A percentile compares a stretch with the other conserved stretches of the same genome.
phyloP scores from a whole-genome alignment of 2,797 vertebrate species.

The Percopsis omiscomaycus region DNA sequence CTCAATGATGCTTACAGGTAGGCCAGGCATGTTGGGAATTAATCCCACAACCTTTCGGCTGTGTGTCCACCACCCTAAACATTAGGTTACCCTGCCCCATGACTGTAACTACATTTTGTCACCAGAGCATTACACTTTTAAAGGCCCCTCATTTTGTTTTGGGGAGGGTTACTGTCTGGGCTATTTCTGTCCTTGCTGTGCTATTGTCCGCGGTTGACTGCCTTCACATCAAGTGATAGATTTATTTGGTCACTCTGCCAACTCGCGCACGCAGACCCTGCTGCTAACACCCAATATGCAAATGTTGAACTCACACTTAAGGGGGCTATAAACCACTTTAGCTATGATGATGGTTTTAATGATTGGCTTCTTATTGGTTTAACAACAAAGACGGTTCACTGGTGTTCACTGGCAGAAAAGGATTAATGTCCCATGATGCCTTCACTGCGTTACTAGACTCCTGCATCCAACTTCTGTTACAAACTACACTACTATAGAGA shows the following conservation, averaged over 20 bases:
- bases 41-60: too few relatives aligned
- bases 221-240: slow-evolving; percentile 69
- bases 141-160: slow-evolving; percentile 57
- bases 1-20: too few relatives aligned
- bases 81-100: too few relatives aligned
- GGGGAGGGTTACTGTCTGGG: slow-evolving; percentile 58
- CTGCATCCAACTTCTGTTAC: neutral
- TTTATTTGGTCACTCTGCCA: slow-evolving; percentile 70
- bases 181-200: slow-evolving; percentile 72
- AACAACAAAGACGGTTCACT: slow-evolving; percentile 2
- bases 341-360: slow-evolving; percentile 38
- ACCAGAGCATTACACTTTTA: slow-evolving; percentile 4
- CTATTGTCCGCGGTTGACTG: slow-evolving; percentile 72
- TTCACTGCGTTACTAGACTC: neutral
- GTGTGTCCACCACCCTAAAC: too few relatives aligned
- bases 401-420: slow-evolving; percentile 17
- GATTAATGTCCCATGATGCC: slow-evolving; percentile 13
- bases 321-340: slow-evolving; percentile 42
- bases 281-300: slow-evolving; percentile 55
- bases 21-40: too few relatives aligned
- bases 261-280: slow-evolving; percentile 62
- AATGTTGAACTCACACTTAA: slow-evolving; percentile 40
- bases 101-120: too few relatives aligned
- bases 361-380: slow-evolving; percentile 24
- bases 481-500: too few relatives aligned